phyloP scores from a whole-genome alignment of 2,797 vertebrate species.

The Holocentrus rufus region DNA sequence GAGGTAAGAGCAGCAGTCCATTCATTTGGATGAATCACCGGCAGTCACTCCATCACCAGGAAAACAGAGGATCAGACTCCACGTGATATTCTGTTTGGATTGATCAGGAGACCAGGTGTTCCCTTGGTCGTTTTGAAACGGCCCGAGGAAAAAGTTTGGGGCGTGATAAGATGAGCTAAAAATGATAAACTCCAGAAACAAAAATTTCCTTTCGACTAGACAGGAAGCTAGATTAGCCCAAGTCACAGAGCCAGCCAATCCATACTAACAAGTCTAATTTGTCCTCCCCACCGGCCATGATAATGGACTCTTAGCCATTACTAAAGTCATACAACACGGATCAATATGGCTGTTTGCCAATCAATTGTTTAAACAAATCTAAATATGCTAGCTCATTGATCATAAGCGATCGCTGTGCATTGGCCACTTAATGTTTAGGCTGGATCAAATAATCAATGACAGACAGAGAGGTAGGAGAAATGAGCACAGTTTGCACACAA shows the following conservation, averaged over 20 bases:
- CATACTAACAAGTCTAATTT: conserved; percentile 20
- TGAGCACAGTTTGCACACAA: background rate
- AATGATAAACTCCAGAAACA: background rate
- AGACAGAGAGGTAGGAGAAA: background rate
- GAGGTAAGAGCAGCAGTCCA: conserved; percentile 29
- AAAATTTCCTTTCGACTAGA: conserved; percentile 20
- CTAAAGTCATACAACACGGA: conserved; percentile 38
- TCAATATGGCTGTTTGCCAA: conserved; percentile 47
- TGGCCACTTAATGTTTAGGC: background rate
- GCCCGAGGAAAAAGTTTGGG: conserved; percentile 40
- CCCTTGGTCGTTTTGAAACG: conserved; percentile 11
- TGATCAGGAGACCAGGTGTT: conserved; percentile 31
- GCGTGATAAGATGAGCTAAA: conserved; percentile 11
- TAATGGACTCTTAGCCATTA: conserved; percentile 44
- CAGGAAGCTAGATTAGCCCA: conserved; percentile 21
- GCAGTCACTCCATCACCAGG: conserved; percentile 23
- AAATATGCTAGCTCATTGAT: conserved; percentile 28
- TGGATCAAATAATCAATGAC: conserved; percentile 25
- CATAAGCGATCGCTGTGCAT: conserved; percentile 27
- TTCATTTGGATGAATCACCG: conserved; percentile 49
- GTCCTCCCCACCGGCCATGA: conserved; percentile 26
- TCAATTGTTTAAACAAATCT: conserved; percentile 39
- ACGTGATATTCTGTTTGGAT: conserved; percentile 39
- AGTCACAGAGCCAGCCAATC: conserved; percentile 9
- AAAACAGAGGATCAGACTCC: conserved; percentile 21